These are phyloP conservation scores for Yasuhikotakia modesta DNA, from an alignment of 2,797 vertebrate genomes.

Conservation along the genomic window DNA sequence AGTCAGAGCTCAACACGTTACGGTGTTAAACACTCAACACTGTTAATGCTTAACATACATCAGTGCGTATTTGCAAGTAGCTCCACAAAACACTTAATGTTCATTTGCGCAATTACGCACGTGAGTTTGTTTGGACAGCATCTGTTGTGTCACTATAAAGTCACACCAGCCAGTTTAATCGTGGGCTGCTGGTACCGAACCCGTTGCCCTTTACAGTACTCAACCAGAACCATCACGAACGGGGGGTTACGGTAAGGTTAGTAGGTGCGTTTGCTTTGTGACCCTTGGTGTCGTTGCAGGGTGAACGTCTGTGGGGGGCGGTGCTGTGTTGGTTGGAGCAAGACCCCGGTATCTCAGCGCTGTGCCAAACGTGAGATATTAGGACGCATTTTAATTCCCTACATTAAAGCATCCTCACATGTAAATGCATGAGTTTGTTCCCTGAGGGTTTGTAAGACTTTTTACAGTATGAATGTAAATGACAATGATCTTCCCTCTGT, in stretches of 20 bases:
- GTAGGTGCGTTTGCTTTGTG: slow-evolving; percentile 31
- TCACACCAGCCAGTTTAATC: no score
- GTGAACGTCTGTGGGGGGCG: slow-evolving; percentile 95
- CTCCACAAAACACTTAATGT: not conserved
- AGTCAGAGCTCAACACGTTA: not conserved
- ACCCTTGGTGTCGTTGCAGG: slow-evolving; percentile 75
- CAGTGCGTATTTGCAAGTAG: not conserved
- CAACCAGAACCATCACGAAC: no score
- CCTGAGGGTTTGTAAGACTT: no score
- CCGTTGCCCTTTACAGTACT: no score
- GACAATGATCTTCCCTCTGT: not conserved
- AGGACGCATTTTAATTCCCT: slow-evolving; percentile 1
- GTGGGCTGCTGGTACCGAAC: no score
- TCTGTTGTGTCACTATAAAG: no score
- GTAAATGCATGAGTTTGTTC: no score
- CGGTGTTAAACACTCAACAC: not conserved
- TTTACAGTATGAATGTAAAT: no score
- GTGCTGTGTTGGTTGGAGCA: slow-evolving; percentile 96
- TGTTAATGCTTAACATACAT: not conserved
- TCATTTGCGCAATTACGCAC: no score
- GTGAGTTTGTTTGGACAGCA: no score
- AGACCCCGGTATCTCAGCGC: slow-evolving; percentile 88
- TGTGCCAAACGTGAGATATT: slow-evolving; percentile 93
- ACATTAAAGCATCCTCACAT: no score
- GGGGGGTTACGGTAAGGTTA: slow-evolving; percentile 52